phyloP scores from a whole-genome alignment of 2,797 vertebrate species.

The Myotis myotis region DNA sequence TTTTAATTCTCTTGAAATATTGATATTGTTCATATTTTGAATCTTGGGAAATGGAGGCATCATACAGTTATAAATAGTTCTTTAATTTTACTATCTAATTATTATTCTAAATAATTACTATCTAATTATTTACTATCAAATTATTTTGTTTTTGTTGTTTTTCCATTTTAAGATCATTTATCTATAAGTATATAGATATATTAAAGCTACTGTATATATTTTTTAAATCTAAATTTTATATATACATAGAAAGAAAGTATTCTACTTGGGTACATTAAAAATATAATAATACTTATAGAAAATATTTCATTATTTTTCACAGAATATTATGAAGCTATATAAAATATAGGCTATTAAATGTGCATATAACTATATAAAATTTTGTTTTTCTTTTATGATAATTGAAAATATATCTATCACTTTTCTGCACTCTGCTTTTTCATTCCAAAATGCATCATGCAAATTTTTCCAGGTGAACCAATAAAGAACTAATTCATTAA shows the following conservation, averaged over 20 bases:
- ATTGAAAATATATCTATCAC: background rate
- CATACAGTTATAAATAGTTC: background rate
- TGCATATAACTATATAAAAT: background rate
- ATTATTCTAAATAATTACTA: background rate
- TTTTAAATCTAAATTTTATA: constrained; percentile 11
- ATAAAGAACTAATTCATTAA: background rate
- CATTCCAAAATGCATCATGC: background rate
- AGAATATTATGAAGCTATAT: background rate
- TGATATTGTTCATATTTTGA: constrained; percentile 10
- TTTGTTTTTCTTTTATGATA: background rate
- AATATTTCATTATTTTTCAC: background rate
- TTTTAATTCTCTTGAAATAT: background rate
- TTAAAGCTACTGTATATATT: background rate
- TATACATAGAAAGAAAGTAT: background rate
- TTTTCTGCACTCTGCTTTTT: background rate
- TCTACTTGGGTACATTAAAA: background rate
- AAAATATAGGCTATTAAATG: background rate
- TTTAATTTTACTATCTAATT: background rate
- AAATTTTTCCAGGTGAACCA: background rate
- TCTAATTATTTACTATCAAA: too few relatives aligned
- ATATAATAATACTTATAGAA: background rate
- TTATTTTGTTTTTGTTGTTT: background rate
- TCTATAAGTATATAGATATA: background rate
- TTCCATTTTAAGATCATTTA: background rate
- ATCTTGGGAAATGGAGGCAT: background rate